Conservation (phyloP, 2,888 invertebrate genomes). For the Chesias legatella region DNA sequence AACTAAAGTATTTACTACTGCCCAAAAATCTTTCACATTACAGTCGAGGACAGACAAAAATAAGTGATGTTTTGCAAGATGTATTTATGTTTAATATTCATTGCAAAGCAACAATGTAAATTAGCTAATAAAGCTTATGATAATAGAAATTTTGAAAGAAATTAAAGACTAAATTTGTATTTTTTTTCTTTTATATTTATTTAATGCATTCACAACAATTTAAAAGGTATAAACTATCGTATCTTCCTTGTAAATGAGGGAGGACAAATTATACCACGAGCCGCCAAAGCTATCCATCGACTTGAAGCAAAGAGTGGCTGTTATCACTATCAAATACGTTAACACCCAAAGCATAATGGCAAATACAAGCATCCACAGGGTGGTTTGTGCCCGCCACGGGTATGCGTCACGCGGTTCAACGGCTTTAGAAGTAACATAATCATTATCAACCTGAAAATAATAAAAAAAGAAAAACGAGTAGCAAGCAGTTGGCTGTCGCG, state of each 20-base stretch:
- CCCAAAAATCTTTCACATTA: too few species aligned
- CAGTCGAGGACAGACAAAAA: too few species aligned
- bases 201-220: constrained; percentile 1
- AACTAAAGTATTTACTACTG: too few species aligned
- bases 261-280: constrained; percentile 18
- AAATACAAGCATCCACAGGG: constrained; percentile 41
- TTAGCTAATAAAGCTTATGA: too few species aligned
- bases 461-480: neutral
- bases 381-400: constrained; percentile 35
- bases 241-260: constrained; percentile 22
- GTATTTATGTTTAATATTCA: too few species aligned
- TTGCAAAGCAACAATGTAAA: too few species aligned
- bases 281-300: constrained; percentile 19
- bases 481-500: too few species aligned
- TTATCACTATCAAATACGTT: constrained; percentile 39
- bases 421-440: neutral
- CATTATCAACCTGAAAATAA: constrained; percentile 19
- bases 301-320: constrained; percentile 36
- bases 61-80: too few species aligned
- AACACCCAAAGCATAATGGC: constrained; percentile 46
- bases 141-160: too few species aligned
- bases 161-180: too few species aligned
- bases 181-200: too few species aligned
- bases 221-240: constrained; percentile 12
- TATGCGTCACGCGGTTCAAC: neutral